phyloP scores from a whole-genome alignment of 2,888 invertebrate genomes.

The Lymantria dispar region DNA sequence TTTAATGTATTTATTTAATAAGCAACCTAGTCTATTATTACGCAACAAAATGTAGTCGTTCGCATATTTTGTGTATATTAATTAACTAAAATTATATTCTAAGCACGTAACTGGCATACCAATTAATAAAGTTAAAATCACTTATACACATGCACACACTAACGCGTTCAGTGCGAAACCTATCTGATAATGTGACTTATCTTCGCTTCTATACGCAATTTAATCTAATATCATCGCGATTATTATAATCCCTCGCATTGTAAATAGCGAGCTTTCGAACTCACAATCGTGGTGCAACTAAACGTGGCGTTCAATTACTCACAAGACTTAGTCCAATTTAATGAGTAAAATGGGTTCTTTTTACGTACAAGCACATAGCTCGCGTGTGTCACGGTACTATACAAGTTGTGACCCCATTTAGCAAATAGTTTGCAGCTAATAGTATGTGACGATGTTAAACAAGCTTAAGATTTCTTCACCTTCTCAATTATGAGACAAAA shows the following conservation, averaged over 20 bases:
- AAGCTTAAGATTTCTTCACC: neutral
- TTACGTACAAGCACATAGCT: conserved; percentile 23
- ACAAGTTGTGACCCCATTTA: neutral
- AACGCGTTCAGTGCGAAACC: neutral
- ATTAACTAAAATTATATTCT: too few species aligned
- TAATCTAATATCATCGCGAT: neutral
- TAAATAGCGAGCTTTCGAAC: conserved; percentile 6
- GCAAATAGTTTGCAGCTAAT: neutral
- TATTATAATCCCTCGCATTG: neutral
- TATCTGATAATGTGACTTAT: too few species aligned
- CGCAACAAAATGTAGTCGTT: too few species aligned
- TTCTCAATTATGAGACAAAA: too few species aligned
- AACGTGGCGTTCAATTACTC: conserved; percentile 3
- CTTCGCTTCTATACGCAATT: too few species aligned
- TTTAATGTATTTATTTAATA: too few species aligned
- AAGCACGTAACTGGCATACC: too few species aligned
- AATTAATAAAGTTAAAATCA: neutral
- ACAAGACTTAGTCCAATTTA: conserved; percentile 11
- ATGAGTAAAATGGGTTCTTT: conserved; percentile 15
- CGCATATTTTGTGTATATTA: too few species aligned
- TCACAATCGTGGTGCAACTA: conserved; percentile 13
- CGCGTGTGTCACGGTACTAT: conserved; percentile 53
- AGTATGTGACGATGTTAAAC: neutral
- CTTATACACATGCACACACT: neutral
- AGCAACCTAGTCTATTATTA: too few species aligned